A percentile compares a stretch with the other conserved stretches of the same genome.
Conservation (phyloP, 2,888 invertebrate species). For the Panopea generosa region DNA sequence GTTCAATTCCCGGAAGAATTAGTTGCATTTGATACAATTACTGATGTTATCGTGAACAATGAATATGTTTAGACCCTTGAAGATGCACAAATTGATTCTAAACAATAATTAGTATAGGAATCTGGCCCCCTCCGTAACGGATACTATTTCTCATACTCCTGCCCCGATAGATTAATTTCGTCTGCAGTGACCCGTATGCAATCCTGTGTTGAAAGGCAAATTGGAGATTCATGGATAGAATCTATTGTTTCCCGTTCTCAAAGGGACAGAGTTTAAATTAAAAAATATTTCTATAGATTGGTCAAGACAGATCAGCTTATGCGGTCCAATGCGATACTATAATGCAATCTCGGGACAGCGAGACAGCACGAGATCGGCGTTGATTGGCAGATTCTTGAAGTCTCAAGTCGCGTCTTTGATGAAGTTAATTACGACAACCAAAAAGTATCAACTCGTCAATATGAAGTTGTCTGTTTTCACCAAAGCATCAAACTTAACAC, state of each 20-base stretch:
- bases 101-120: conserved; percentile 46
- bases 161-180: conserved; percentile 40
- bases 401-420: conserved; percentile 50
- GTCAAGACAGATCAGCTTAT: conserved; percentile 48
- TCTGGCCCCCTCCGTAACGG: conserved; percentile 2
- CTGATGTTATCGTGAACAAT: conserved; percentile 31
- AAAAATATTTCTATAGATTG: conserved; percentile 40
- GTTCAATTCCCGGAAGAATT: conserved; percentile 22
- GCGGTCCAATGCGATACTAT: conserved; percentile 43
- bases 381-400: conserved; percentile 59
- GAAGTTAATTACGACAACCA: conserved; percentile 56
- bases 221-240: conserved; percentile 56
- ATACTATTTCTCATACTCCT: conserved; percentile 9
- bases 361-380: conserved; percentile 58
- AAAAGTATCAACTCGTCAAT: conserved; percentile 10
- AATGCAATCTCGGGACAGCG: conserved; percentile 60
- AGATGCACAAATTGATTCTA: conserved; percentile 47
- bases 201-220: conserved; percentile 57
- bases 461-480: not conserved
- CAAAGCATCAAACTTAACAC: too few species aligned
- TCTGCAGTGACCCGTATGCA: conserved; percentile 54
- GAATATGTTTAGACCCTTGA: conserved; percentile 27
- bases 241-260: conserved; percentile 47
- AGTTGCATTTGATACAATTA: conserved; percentile 43
- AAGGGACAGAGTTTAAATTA: conserved; percentile 43